Evolutionary conservation across 2,113 vertebrate species (phyloP), one percentile per base, ranked within the genome.

Genomic region (Ailuropoda melanoleuca): DNA sequence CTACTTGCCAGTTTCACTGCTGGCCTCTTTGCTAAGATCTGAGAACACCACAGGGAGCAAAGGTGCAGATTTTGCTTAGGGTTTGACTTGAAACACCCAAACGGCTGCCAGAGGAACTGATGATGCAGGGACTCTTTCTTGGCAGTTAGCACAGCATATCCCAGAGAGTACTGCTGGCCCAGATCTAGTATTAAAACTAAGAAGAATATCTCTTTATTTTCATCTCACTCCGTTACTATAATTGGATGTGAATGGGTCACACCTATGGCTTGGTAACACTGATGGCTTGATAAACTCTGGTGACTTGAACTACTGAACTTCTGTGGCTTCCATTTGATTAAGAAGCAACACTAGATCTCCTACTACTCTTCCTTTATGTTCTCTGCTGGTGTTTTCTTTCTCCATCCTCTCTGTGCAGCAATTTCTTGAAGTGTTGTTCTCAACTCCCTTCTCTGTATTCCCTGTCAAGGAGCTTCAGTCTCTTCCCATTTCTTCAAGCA

Each of bases 51-150:
- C 6, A 26, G 58, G 53, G 64, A 93, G 11, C 4, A 85, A 93
- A 96, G 24, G 4, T 39, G 2, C 15, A 75, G 19, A 70, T 56
- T 95, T 92, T 96, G 15, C 82, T 91, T 34, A 46, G 34, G 14
- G 29, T 84, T 89, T 89, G 24, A 72, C 43, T 58, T 66, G 60
- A 70, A 95, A 81, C 56, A 75, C 26, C 4, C 15, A 46, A 43
- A 64, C 0, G 15, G 4, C 13, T 92, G n/a, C n/a, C 13, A 48
- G 19, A 87, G 34, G 23, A 87, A 75, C 37, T 1, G 0, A 18
- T 18, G 50, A 64, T 21, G 15, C 10, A 75, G 34, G 31, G 39
- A 70, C 72, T 92, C 37, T 82, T 91, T 92, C 62, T 88, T 84
- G 72, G 50, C 72, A 84, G 13, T 26, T 34, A 56, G 15, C 24